phyloP scores from a whole-genome alignment of 1,140 invertebrate genomes.

The Monomorium pharaonis region DNA sequence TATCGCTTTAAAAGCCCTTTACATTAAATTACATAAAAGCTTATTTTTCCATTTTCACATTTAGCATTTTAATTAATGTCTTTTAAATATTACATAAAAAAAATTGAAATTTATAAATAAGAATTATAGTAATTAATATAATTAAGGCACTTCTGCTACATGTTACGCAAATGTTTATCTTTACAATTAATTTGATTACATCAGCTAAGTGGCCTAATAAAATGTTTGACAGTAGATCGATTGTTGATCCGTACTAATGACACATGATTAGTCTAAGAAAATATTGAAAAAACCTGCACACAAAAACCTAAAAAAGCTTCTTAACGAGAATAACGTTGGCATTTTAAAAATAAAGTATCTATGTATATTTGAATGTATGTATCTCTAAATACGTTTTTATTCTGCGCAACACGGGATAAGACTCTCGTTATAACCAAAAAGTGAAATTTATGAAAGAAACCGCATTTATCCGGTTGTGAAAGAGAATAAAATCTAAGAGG shows the following conservation, averaged over 20 bases:
- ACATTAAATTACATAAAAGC: background rate
- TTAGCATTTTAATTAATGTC: background rate
- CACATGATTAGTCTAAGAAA: background rate
- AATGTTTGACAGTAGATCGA: background rate
- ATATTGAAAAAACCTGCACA: background rate
- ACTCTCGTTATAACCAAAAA: conserved; percentile 18
- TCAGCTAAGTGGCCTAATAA: background rate
- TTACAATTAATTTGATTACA: background rate
- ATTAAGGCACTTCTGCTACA: background rate
- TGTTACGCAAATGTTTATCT: conserved; percentile 21
- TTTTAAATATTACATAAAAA: background rate
- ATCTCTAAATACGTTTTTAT: background rate
- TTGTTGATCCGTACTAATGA: background rate
- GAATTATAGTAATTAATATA: background rate
- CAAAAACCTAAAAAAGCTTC: no score
- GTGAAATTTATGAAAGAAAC: background rate
- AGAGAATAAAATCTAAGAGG: conserved; percentile 15
- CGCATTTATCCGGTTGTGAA: conserved; percentile 19
- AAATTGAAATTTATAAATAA: background rate
- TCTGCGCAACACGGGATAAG: background rate
- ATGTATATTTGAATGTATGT: background rate
- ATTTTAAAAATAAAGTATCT: background rate
- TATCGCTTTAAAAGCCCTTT: background rate
- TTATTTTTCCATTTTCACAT: background rate
- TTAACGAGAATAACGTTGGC: background rate